Conservation (phyloP, 92 coral and sea anemone species). For the Anthopleura xanthogrammica region DNA sequence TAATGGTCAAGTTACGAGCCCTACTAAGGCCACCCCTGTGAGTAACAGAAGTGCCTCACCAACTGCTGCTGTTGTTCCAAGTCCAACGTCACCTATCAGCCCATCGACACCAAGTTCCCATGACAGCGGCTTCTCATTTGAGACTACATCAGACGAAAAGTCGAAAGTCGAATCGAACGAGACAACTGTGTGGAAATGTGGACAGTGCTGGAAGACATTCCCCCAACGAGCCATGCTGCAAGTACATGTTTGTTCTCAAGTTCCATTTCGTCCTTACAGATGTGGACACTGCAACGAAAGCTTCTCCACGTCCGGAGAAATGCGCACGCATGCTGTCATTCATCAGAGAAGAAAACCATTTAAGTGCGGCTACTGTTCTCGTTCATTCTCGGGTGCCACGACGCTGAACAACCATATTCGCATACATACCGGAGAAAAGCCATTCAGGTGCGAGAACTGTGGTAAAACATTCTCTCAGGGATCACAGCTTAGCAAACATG, state of each 20-base stretch:
- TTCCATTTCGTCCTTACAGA: slow-evolving; percentile 79
- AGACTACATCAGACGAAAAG: slow-evolving; percentile 1
- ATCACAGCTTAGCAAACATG: slow-evolving; percentile 96
- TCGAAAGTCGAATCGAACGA: slow-evolving; percentile 48
- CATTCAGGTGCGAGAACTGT: slow-evolving; percentile 87
- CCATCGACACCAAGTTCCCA: slow-evolving; percentile 10
- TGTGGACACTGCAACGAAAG: slow-evolving; percentile 93
- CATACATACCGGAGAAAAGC: slow-evolving; percentile 96
- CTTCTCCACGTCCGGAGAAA: slow-evolving; percentile 72
- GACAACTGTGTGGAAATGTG: slow-evolving; percentile 78
- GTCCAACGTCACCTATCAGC: slow-evolving; percentile 7
- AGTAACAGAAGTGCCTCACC: not conserved
- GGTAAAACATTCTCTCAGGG: slow-evolving; percentile 82
- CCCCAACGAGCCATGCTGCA: slow-evolving; percentile 83
- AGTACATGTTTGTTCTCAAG: slow-evolving; percentile 73
- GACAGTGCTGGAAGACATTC: slow-evolving; percentile 85
- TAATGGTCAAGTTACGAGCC: slow-evolving; percentile 14
- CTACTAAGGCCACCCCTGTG: not conserved
- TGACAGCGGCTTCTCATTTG: slow-evolving; percentile 22
- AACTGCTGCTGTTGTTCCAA: slow-evolving; percentile 2
- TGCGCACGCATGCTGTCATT: slow-evolving; percentile 96
- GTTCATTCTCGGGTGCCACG: slow-evolving; percentile 94
- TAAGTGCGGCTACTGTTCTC: slow-evolving; percentile 93
- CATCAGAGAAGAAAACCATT: slow-evolving; percentile 96
- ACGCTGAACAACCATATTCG: slow-evolving; percentile 94